Evolutionary conservation across 2,888 invertebrate genomes (phyloP), one percentile per base, ranked within the genome.

Genomic region (Perizoma flavofasciatum): DNA sequence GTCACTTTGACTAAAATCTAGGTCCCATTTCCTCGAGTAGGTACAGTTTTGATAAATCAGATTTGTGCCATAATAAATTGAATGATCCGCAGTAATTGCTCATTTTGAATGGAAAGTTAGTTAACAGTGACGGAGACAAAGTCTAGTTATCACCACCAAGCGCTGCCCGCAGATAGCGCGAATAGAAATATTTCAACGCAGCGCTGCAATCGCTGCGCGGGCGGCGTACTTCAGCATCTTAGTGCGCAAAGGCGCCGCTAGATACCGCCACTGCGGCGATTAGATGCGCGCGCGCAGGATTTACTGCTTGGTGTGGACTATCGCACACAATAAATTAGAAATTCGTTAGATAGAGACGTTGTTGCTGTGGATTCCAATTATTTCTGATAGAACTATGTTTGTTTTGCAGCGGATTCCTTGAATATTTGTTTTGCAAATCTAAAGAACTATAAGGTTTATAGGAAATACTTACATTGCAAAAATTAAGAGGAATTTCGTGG

Each of bases 311-410:
- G 75, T 74, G 80, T 73, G 78, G 69, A 72, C 78, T 89, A 90
- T 90, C 89, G 83, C 81, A 74, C 78, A 81, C 86, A 78, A 87
- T 92, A 91, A 90, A 92, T 92, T 92, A 89, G 89, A 89, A 89
- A 89, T 91, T 90, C 85, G 89, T 88, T 89, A 91, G 91, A 92
- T 91, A 91, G 82, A 90, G 89, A 85, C 85, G 86, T 87, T 71
- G 86, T 87, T 71, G 75, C 69, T 65, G 61, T 65, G 80, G 78
- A 83, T 82, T 85, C 88, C 90, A 91, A 91, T 91, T 91, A 91
- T 89, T 88, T 78, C 75, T 78, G 65, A 65, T 63, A 57, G 55
- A 10, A 45, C 49, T 45, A 59, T 67, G 64, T 49, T 55, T n/a
- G 66, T 37, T 68, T 65, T 65, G 59, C 66, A 6, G 37, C 61